Evolutionary conservation across 2,797 vertebrate genomes (phyloP), one percentile per base, ranked within the genome.

Genomic region (Malacoctenus gilli): DNA sequence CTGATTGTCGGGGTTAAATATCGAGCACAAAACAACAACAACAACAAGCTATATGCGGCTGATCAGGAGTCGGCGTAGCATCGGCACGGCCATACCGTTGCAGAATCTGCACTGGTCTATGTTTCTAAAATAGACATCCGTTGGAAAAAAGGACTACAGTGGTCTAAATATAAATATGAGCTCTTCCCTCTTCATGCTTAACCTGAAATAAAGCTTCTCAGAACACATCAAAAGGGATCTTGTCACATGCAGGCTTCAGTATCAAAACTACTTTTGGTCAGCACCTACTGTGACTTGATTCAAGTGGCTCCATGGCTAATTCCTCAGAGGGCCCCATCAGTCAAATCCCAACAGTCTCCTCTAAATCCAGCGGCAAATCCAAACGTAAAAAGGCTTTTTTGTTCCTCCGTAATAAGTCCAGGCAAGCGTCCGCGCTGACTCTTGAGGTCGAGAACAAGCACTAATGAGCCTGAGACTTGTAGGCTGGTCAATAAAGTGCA

Each of bases 401-500:
- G 42, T 46, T 44, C 37, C 30, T 51, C 43, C 67, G 55, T 70
- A 75, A 72, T 19, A 48, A 41, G 31, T 58, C 37, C 40, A 39
- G 13, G 12, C 41, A 36, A n/a, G 39, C 55, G 28, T 62, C 34
- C 21, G 34, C 14, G 61, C 34, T 51, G 41, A 62, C 23, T 23
- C 5, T 37, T 28, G 15, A 51, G 52, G 60, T 52, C 62, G 37
- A 19, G 38, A 78, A 75, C 50, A 50, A 44, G 62, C 55, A 50
- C 46, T 72, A 74, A 84, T 75, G 57, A 85, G 72, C 61, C 41
- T 12, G 25, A 67, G 49, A 42, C 57, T 68, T 49, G 53, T 59
- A 47, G 62, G 51, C 30, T 55, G 64, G 63, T 86, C 79, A 79
- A 82, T 84, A 85, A 75, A 70, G 47, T 47, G 52, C 35, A 50